phyloP scores from a whole-genome alignment of 1,140 invertebrate genomes.

The Heliconius melpomene region DNA sequence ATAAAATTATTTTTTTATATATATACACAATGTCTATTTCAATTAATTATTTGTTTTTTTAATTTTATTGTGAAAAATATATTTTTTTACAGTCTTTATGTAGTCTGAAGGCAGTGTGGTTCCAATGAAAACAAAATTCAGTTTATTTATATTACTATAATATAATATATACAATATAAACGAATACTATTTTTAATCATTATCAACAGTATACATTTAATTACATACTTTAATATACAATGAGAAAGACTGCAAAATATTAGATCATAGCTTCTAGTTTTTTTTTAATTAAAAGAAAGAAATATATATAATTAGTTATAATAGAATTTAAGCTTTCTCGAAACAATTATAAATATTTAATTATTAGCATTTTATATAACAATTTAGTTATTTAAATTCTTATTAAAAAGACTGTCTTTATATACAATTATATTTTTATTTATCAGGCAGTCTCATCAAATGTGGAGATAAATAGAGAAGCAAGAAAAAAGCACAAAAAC shows the following conservation, averaged over 20 bases:
- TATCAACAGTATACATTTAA: neutral
- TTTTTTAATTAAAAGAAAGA: neutral
- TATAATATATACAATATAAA: neutral
- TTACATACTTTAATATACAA: too few relatives aligned
- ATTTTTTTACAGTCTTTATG: slow-evolving; percentile 11
- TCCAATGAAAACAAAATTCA: neutral
- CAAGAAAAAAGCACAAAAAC: too few relatives aligned
- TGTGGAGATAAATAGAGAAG: too few relatives aligned
- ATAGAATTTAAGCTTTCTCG: too few relatives aligned
- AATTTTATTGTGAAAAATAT: slow-evolving; percentile 9
- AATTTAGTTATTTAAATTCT: too few relatives aligned
- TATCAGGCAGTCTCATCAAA: too few relatives aligned
- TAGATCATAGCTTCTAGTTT: neutral
- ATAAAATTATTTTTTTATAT: neutral
- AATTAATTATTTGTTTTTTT: neutral
- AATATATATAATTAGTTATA: too few relatives aligned
- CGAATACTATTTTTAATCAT: neutral
- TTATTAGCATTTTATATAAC: too few relatives aligned
- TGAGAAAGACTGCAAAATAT: neutral
- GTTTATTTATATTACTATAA: slow-evolving; percentile 3
- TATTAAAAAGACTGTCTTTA: too few relatives aligned
- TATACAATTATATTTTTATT: too few relatives aligned
- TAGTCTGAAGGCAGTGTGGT: slow-evolving; percentile 12
- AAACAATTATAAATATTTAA: too few relatives aligned
- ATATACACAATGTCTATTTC: neutral